These are phyloP conservation scores for Cyclargus thomasi DNA, from an alignment of 1,140 invertebrate genomes.

Conservation along the genomic window DNA sequence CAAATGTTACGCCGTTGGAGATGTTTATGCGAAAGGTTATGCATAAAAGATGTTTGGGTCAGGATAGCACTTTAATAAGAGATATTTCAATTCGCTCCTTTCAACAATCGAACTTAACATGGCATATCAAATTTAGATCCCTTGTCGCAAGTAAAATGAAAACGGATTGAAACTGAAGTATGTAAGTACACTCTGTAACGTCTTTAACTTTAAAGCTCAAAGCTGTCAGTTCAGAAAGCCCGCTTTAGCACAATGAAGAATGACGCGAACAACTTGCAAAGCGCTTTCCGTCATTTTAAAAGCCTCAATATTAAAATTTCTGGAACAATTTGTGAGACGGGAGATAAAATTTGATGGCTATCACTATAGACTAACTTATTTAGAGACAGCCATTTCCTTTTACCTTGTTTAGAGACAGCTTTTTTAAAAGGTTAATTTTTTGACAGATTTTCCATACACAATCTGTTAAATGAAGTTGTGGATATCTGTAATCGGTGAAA, in stretches of 20 bases:
- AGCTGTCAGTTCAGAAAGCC: constrained; percentile 4
- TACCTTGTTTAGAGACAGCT: too few species aligned
- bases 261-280: neutral
- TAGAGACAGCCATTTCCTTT: too few species aligned
- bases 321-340: neutral
- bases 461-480: too few species aligned
- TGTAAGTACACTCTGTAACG: neutral
- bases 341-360: neutral
- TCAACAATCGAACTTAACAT: neutral
- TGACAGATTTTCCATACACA: too few species aligned
- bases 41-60: neutral
- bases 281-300: neutral
- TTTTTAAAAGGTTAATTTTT: too few species aligned
- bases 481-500: too few species aligned
- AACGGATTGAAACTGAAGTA: neutral
- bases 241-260: neutral
- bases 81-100: neutral
- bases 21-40: neutral
- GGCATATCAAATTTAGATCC: neutral
- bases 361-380: too few species aligned
- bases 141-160: neutral
- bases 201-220: neutral
- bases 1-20: neutral
- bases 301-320: neutral
- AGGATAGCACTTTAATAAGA: neutral